These are phyloP conservation scores for Phodopus roborovskii DNA, from an alignment of 2,113 vertebrate genomes.

Conservation along the genomic window DNA sequence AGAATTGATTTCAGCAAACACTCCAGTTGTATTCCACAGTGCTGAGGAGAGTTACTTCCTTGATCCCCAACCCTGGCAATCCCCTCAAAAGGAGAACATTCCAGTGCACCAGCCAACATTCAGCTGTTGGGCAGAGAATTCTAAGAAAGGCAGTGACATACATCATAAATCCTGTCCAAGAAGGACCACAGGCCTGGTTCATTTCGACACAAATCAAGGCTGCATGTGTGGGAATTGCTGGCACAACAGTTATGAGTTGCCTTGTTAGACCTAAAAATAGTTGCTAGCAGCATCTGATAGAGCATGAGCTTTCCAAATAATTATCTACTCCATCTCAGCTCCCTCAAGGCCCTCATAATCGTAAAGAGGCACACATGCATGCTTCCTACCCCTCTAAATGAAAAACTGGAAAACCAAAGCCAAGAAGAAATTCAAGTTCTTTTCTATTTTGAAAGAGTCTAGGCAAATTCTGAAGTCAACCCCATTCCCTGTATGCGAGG, in stretches of 20 bases:
- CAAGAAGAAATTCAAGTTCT: slow-evolving; percentile 36
- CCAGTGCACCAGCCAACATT: neutral
- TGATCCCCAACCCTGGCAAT: neutral
- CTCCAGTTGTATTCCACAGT: neutral
- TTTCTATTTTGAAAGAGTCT: neutral
- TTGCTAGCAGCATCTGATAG: neutral
- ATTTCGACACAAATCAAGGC: slow-evolving; percentile 5
- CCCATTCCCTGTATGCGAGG: neutral
- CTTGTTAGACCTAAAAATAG: slow-evolving; percentile 57
- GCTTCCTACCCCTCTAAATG: neutral
- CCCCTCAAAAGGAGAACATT: neutral
- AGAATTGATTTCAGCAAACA: neutral
- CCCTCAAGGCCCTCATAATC: neutral
- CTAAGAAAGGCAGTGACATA: neutral
- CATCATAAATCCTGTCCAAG: neutral
- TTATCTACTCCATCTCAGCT: neutral
- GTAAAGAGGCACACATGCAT: accelerated
- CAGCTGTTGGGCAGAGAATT: slow-evolving; percentile 1
- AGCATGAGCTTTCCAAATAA: neutral
- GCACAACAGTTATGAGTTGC: slow-evolving; percentile 33
- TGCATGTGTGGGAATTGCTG: slow-evolving; percentile 28
- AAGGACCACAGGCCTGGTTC: neutral
- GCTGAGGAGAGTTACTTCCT: neutral
- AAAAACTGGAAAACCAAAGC: neutral
- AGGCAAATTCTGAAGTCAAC: neutral